Evolutionary conservation across 2,888 invertebrate genomes (phyloP), one percentile per base, ranked within the genome.

Genomic region (Trisateles emortualis): DNA sequence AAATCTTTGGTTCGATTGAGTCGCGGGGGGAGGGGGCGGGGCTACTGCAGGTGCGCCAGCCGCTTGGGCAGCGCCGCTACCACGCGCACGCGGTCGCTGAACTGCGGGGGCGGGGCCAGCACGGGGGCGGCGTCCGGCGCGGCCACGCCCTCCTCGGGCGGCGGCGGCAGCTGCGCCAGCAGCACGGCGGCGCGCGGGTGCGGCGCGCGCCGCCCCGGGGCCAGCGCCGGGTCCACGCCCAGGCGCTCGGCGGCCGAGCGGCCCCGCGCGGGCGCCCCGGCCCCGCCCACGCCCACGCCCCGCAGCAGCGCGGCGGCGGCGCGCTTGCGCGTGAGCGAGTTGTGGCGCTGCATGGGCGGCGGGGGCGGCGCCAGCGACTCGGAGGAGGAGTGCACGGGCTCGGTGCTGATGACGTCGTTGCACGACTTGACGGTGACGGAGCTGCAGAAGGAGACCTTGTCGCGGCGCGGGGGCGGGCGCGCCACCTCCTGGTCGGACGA

Each of bases 91-190:
- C 96, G 94, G 90, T 98, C 98, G 87, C 96, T 97, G 91, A 98
- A 98, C 88, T 98, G 98, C 32, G 98, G 98, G 30, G 98, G 98
- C 32, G 98, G 98, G 17, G 97, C 97, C 58, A 97, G 92, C 62
- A 42, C 40, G 47, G 52, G 81, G 79, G 33, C 88, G 16, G 26
- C 88, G 44, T 84, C 81, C 53, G 94, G 79, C 79, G 36, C 88
- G 17, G 32, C 88, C 40, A 82, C 80, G 52, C 94, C 94, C 74
- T 94, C 95, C 81, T 97, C 96, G 51, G 95, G 94, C 11, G 97
- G 97, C 9, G 97, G 97, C 42, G 97, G 97, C 49, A 97, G 90
- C 79, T 96, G 96, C 9, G 96, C 96, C 56, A 97, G 88, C 44
- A 96, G 95, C 26, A 95, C 96, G 5, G 96, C 96, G 65, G 95